Base-by-base conservation (phyloP, 2,888 invertebrate species). In the Watsonalla binaria region DNA sequence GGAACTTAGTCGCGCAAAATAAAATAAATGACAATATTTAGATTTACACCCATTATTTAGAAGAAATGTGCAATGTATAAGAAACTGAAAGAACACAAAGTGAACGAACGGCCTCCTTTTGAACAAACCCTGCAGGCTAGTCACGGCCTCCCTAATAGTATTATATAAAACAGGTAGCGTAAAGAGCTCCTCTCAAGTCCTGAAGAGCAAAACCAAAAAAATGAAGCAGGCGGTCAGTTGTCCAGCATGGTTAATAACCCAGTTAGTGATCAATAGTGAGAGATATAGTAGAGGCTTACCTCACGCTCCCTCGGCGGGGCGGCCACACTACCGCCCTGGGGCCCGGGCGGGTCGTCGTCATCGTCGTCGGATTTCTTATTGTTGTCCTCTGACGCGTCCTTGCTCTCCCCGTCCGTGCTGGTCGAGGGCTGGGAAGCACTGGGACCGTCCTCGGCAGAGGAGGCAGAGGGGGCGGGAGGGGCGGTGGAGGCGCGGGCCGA, bases 341-440 rank as follows among this genome's bases (percentile, higher is more conserved):
- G 14, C 51, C 54, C 46, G 53, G 24, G 45, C 51, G 37, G 39
- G 47, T 15, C 53, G 49, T 24, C 54, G 47, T 57, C 34, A 11
- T 54, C 55, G 9, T 46, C 55, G 51, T 55, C 49, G 13, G 46
- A 51, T 6, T 56, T 56, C 9, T 48, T 55, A 6, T 54, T 56
- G 42, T 45, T 54, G 6, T 45, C 56, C 0, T 52, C 57, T 46
- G 54, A 51, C 6, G 39, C 55, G 45, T 51, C 46, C 45, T 37
- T 54, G 33, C 34, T 53, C 46, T 42, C 60, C 45, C 24, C 54
- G 42, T 39, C 55, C 13, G 34, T 8, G 15, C 48, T 11, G 48
- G 13, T 13, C 7, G 34, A 35, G 7, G 47, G 47, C 34, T 35
- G 13, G 1, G 35, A 13, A 5, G 47, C 8, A 0, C 34, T 33